phyloP scores from a whole-genome alignment of 2,113 vertebrate species.

The Cnemophilus loriae region DNA sequence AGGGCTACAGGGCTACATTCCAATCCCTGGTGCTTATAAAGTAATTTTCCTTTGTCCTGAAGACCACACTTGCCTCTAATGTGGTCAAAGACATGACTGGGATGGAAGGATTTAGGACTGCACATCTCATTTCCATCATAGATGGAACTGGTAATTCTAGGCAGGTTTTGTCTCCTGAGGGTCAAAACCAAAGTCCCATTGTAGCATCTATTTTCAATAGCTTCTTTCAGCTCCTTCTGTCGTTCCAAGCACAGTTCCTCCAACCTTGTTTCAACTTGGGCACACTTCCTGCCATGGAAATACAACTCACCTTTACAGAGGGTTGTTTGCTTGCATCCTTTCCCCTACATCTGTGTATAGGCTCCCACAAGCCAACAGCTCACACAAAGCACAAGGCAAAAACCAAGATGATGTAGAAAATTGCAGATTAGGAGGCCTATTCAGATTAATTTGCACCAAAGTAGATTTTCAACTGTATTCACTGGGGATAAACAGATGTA shows the following conservation, averaged over 20 bases:
- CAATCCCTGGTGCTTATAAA: not conserved
- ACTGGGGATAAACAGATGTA: not conserved
- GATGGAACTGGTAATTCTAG: not conserved
- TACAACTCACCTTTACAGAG: not conserved
- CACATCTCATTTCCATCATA: not conserved
- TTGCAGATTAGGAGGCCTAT: not conserved
- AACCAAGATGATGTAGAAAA: not conserved
- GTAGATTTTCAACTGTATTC: not conserved
- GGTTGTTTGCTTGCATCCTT: not conserved
- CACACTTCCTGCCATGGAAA: not conserved
- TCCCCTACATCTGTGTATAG: rapidly evolving
- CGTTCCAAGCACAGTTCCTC: not conserved
- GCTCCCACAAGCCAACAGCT: not conserved
- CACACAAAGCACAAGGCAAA: not conserved
- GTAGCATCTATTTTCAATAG: not conserved
- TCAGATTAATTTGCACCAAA: not conserved
- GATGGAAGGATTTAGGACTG: not conserved
- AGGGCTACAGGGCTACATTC: not conserved
- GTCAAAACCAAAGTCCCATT: not conserved
- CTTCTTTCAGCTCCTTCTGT: not conserved
- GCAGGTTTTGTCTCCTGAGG: not conserved
- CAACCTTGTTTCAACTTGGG: not conserved
- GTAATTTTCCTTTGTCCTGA: not conserved
- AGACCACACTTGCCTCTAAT: not conserved
- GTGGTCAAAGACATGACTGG: not conserved